Conservation (phyloP, 1,140 invertebrate species). For the Neodiprion virginianus region DNA sequence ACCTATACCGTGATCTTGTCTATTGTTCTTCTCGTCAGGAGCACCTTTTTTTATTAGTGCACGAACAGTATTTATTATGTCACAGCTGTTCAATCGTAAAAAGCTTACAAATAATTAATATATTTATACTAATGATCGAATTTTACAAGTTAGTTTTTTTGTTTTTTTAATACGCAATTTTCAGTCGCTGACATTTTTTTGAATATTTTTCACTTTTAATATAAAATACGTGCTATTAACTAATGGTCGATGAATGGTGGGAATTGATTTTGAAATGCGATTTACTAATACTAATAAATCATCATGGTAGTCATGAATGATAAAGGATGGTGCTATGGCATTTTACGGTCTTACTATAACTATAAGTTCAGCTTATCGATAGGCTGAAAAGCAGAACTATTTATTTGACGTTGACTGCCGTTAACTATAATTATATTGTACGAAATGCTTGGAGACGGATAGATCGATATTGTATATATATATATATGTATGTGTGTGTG, state of each 20-base stretch:
- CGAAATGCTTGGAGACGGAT: conserved; percentile 10
- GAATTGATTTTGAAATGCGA: conserved; percentile 25
- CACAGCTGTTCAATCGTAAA: conserved; percentile 43
- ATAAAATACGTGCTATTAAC: conserved; percentile 20
- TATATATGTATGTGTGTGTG: background rate
- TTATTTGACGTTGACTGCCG: background rate
- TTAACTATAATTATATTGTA: background rate
- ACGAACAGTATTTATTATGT: conserved; percentile 26
- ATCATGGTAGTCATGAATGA: conserved; percentile 24
- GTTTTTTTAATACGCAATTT: conserved; percentile 23
- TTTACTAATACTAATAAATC: conserved; percentile 27
- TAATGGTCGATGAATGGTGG: conserved; percentile 26
- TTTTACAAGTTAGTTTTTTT: conserved; percentile 8
- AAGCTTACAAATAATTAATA: conserved; percentile 47
- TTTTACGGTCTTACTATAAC: conserved; percentile 16
- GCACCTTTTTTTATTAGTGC: background rate
- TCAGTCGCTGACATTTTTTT: conserved; percentile 22
- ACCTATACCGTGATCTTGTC: background rate
- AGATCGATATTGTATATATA: conserved; percentile 37
- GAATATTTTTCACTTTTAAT: conserved; percentile 30
- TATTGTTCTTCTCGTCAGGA: background rate
- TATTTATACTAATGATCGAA: conserved; percentile 28
- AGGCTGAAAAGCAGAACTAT: background rate
- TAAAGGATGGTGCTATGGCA: conserved; percentile 39
- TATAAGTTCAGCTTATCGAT: conserved; percentile 5